Evolutionary conservation across 1,140 invertebrate species (phyloP), one percentile per base, ranked within the genome.

Genomic region (Zaprionus capensis): DNA sequence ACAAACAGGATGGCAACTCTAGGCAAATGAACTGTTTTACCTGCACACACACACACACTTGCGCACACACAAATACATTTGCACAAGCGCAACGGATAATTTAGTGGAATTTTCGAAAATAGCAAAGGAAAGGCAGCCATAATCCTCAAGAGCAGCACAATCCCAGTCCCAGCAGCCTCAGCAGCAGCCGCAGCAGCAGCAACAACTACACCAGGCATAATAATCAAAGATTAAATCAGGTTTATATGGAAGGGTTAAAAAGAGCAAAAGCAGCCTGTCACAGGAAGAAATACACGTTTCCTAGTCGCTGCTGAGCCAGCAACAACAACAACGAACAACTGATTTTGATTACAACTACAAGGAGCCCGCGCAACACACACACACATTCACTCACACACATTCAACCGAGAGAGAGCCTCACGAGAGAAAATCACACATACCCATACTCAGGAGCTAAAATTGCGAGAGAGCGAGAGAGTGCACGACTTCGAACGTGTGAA

Each of bases 141-240:
- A 76, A 79, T 75, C 73, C 67, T 76, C 77, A 65, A 55, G 56
- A 75, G 68, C 69, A 76, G 75, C 68, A 67, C 64, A 71, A 64
- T 74, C 44, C 57, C 46, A 80, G 63, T 69, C 71, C 58, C 66
- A 71, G 36, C 49, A n/a, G 22, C 64, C 61, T 44, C 71, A 68
- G 38, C 63, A 58, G 51, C n/a, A n/a, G n/a, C n/a, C 57, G 66
- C 61, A 51, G 34, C 36, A 53, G n/a, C 77, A 71, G 24, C 58
- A 24, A 41, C 69, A 78, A 56, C 74, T 72, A 58, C 73, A 66
- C 36, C 71, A 76, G 55, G 68, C 72, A 88, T 83, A 91, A 88
- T 88, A 88, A 90, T 90, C 85, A 90, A 90, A 88, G 85, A 88
- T 88, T 88, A 88, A 88, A 88, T 88, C 85, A 88, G 85, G 85